Base-by-base conservation (phyloP, 2,888 invertebrate genomes). In the Drosophila putrida region DNA sequence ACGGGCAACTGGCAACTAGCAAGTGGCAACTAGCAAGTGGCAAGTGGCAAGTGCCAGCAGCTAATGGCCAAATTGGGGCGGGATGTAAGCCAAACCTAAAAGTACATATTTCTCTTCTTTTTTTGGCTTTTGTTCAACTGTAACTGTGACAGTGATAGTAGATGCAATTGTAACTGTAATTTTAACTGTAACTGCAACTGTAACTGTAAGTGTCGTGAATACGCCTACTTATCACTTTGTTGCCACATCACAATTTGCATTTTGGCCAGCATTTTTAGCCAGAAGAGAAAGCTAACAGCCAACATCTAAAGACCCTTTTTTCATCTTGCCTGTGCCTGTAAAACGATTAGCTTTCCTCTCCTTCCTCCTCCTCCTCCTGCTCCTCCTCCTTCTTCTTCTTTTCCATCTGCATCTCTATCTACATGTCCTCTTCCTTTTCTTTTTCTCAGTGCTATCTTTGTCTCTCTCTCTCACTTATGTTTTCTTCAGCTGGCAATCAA, bases 71-170 rank as follows among this genome's bases (percentile, higher is more conserved):
- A 44, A 44, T 25, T 57, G 36, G n/a, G 39, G 53, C 8, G 43
- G 15, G 13, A 4, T 35, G 67, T 60, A 75, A 75, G 71, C 67
- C 61, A 46, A 61, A 31, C 9, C 64, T 63, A 60, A 67, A 62
- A 76, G 71, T 68, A 78, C 62, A 57, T 69, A n/a, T n/a, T n/a
- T n/a, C n/a, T n/a, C n/a, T n/a, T n/a, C n/a, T 72, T 53, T 31
- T 72, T 53, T 31, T 77, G 77, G 76, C 67, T 62, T 58, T 68
- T 63, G 55, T 75, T 66, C 76, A 77, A 80, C 57, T 60, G 46
- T 33, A 43, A 31, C 39, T 38, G 38, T 3, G 55, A 65, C 51
- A 50, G 68, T n/a, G 38, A n/a, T 39, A 39, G 28, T 6, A 10
- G 11, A 8, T 49, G 50, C n/a, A 10, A 33, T 36, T 4, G 54